These are phyloP conservation scores for Macrophya annulata DNA, from an alignment of 2,888 invertebrate species.

Conservation along the genomic window DNA sequence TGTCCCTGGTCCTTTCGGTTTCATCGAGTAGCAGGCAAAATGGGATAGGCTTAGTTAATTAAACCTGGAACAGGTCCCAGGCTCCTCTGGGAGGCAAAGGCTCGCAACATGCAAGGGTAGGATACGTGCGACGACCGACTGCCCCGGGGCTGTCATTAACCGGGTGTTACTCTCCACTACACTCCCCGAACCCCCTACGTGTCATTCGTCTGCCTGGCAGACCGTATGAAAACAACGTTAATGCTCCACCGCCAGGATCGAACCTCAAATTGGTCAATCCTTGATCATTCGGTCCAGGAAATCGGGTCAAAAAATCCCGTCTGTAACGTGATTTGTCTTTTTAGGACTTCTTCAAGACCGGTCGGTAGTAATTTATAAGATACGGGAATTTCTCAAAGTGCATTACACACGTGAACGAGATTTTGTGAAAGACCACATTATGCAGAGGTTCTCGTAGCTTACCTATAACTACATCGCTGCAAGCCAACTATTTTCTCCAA, in stretches of 20 bases:
- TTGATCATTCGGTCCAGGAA: slow-evolving; percentile 49
- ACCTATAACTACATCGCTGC: background rate
- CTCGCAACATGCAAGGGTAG: slow-evolving; percentile 31
- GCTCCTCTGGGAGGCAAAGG: slow-evolving; percentile 53
- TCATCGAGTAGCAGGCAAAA: slow-evolving; percentile 35
- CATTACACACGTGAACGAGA: background rate
- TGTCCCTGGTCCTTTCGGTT: slow-evolving; percentile 6
- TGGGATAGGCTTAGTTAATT: slow-evolving; percentile 52
- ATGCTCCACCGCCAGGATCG: slow-evolving; percentile 36
- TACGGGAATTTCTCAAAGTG: background rate
- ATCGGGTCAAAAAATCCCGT: slow-evolving; percentile 28
- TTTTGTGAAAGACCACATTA: background rate
- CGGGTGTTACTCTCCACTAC: slow-evolving; percentile 51
- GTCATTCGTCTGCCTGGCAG: slow-evolving; percentile 42
- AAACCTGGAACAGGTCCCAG: slow-evolving; percentile 51
- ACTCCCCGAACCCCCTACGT: slow-evolving; percentile 30
- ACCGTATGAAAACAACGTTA: slow-evolving; percentile 56
- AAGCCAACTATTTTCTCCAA: slow-evolving; percentile 8
- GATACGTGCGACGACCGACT: slow-evolving; percentile 51
- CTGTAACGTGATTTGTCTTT: slow-evolving; percentile 42
- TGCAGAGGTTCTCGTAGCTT: background rate
- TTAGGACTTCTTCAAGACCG: slow-evolving; percentile 6
- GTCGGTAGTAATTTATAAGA: slow-evolving; percentile 13
- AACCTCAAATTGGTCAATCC: slow-evolving; percentile 51
- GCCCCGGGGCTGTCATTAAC: slow-evolving; percentile 57